phyloP scores from a whole-genome alignment of 2,113 vertebrate species.

The Telmatochromis brachygnathus region DNA sequence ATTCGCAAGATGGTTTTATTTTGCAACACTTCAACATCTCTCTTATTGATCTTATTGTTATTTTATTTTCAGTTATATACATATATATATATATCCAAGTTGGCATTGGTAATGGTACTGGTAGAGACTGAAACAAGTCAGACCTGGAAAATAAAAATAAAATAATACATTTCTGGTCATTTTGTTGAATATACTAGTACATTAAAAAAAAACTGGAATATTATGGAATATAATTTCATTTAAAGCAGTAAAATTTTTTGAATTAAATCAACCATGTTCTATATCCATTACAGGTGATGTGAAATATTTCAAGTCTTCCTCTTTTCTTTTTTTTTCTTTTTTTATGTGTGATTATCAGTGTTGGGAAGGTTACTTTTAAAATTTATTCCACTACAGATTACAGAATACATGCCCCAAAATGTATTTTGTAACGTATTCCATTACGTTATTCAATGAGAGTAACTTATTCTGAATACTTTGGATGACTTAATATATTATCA shows the following conservation, averaged over 20 bases:
- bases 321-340: not conserved
- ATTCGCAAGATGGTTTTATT: not conserved
- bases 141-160: not conserved
- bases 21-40: not conserved
- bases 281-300: not conserved
- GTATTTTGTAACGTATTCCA: too few relatives aligned
- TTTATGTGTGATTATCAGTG: not conserved
- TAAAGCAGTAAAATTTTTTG: not conserved
- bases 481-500: too few relatives aligned
- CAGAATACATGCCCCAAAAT: not conserved
- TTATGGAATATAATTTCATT: not conserved
- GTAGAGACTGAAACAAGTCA: not conserved
- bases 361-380: not conserved
- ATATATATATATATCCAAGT: not conserved
- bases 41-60: not conserved
- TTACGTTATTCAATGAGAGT: too few relatives aligned
- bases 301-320: not conserved
- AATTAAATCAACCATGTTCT: not conserved
- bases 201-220: not conserved
- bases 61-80: not conserved
- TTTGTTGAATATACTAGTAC: not conserved
- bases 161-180: not conserved
- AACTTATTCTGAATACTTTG: too few relatives aligned
- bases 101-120: not conserved
- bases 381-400: not conserved